Percentiles rank a stretch among this genome's conserved stretches.
Conservation (phyloP, 2,888 invertebrate species). For the Agrochola litura region DNA sequence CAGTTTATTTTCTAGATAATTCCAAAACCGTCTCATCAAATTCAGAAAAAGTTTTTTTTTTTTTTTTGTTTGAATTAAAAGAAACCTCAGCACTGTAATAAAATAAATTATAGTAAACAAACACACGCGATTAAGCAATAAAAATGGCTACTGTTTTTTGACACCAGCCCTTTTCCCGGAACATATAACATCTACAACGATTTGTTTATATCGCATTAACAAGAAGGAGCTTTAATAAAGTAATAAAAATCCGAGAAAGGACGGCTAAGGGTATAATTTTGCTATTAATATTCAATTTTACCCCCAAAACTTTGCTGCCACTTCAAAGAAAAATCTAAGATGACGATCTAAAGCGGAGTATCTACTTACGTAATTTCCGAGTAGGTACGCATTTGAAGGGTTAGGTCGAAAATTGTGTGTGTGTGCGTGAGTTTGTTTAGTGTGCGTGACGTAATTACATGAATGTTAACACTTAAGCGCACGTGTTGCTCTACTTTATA, state of each 20-base stretch:
- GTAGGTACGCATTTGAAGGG: constrained; percentile 80
- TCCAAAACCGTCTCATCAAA: background rate
- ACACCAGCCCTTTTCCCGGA: constrained; percentile 85
- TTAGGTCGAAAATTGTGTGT: constrained; percentile 67
- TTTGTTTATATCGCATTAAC: constrained; percentile 89
- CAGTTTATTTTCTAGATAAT: background rate
- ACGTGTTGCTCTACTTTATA: constrained; percentile 59
- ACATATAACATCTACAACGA: constrained; percentile 84
- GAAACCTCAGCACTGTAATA: constrained; percentile 33
- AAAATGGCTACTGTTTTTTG: constrained; percentile 89
- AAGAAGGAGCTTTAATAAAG: constrained; percentile 86
- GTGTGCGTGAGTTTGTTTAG: constrained; percentile 67
- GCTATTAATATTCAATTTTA: constrained; percentile 91
- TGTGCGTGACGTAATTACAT: constrained; percentile 69
- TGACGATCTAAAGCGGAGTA: constrained; percentile 82
- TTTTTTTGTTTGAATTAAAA: background rate
- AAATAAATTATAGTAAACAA: constrained; percentile 82
- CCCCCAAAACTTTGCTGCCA: constrained; percentile 82
- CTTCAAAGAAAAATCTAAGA: constrained; percentile 90
- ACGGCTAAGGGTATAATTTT: constrained; percentile 84
- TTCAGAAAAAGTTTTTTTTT: background rate
- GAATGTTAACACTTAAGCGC: constrained; percentile 68
- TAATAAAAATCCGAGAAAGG: constrained; percentile 86
- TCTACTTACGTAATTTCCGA: constrained; percentile 85
- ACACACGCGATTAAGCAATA: constrained; percentile 86